Conservation (phyloP, 2,113 vertebrate genomes). For the Elachura formosa region DNA sequence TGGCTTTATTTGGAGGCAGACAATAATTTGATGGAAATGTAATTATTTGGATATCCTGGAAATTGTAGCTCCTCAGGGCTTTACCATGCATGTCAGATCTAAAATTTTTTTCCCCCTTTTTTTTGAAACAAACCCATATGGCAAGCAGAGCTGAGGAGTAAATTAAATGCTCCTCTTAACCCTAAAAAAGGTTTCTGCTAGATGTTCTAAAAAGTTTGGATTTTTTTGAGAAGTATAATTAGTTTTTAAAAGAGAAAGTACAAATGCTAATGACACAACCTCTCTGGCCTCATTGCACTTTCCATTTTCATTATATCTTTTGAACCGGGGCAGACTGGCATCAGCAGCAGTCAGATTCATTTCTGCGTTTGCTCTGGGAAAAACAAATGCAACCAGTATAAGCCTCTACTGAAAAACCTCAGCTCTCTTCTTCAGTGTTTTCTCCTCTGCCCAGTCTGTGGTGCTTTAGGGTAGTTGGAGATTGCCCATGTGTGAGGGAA, state of each 20-base stretch:
- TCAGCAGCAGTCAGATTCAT: neutral
- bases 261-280: neutral
- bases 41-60: neutral
- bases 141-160: neutral
- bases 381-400: neutral
- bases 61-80: neutral
- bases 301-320: neutral
- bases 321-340: neutral
- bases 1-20: neutral
- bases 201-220: neutral
- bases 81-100: neutral
- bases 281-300: neutral
- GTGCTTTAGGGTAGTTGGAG: neutral
- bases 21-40: neutral
- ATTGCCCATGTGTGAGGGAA: neutral
- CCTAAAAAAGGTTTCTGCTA: neutral
- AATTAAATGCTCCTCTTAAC: neutral
- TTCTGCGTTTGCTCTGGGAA: neutral
- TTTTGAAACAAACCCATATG: neutral
- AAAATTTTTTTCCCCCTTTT: neutral
- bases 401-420: neutral
- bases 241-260: neutral
- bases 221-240: neutral
- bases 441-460: neutral
- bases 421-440: fast-evolving